These are phyloP conservation scores for Sarcophaga caerulescens DNA, from an alignment of 2,888 invertebrate species.

Conservation along the genomic window DNA sequence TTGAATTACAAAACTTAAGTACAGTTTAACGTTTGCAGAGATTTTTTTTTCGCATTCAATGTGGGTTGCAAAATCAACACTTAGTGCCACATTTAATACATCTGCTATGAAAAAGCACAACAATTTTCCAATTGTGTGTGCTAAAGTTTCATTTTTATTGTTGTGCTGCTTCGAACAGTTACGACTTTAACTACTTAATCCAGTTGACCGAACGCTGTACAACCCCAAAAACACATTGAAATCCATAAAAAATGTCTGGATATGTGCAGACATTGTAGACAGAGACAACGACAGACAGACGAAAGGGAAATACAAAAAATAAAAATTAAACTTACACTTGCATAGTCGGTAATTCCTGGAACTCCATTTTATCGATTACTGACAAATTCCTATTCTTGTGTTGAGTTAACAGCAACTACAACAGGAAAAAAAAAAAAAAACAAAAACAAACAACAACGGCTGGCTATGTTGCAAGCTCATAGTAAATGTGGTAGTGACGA, in stretches of 20 bases:
- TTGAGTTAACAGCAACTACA: neutral
- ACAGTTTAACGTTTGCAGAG: too few species aligned
- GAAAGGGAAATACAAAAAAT: neutral
- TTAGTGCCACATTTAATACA: neutral
- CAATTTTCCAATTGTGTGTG: neutral
- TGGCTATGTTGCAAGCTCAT: conserved; percentile 19
- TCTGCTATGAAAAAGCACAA: neutral
- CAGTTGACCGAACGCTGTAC: neutral
- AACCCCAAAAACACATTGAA: conserved; percentile 21
- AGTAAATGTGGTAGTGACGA: neutral
- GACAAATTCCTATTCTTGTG: conserved; percentile 13
- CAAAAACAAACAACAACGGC: too few species aligned
- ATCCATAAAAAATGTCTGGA: conserved; percentile 16
- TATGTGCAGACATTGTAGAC: conserved; percentile 10
- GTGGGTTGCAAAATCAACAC: neutral
- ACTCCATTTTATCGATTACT: conserved; percentile 62
- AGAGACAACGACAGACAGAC: conserved; percentile 28
- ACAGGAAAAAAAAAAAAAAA: neutral
- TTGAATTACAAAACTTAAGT: too few species aligned
- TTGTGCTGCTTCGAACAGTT: neutral
- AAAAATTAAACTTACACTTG: conserved; percentile 1
- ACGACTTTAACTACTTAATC: conserved; percentile 1
- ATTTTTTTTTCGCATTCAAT: neutral
- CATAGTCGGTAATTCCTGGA: conserved; percentile 56
- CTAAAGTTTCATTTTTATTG: neutral